phyloP scores from a whole-genome alignment of 2,113 vertebrate genomes.

The Vimba vimba region DNA sequence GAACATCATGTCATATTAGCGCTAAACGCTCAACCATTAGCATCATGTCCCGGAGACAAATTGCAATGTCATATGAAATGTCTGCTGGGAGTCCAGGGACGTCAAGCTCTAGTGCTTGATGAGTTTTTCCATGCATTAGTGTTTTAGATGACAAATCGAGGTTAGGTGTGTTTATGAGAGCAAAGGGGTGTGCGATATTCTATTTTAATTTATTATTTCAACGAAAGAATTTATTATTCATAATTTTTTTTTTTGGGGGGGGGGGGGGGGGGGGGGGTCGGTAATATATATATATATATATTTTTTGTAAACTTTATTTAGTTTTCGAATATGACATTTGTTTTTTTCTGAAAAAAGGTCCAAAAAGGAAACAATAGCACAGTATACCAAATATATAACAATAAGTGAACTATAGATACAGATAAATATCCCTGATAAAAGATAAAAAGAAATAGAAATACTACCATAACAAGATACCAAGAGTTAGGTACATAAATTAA shows the following conservation, averaged over 20 bases:
- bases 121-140: background rate
- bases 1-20: constrained; percentile 2
- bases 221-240: background rate
- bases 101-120: background rate
- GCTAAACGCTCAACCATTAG: constrained; percentile 16
- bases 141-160: background rate
- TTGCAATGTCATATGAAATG: constrained; percentile 2
- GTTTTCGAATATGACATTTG: no score
- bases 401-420: no score
- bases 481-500: no score
- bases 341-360: no score
- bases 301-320: no score
- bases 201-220: background rate
- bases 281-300: no score
- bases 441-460: no score
- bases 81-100: background rate
- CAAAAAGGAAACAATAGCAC: no score
- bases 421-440: no score
- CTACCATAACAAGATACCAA: no score
- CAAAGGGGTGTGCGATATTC: background rate
- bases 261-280: no score
- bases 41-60: background rate
- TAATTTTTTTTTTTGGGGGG: background rate
- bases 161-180: background rate
- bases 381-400: no score